A percentile compares a stretch with the other conserved stretches of the same genome.
Conservation (phyloP, 2,113 vertebrate species). For the Sebastes schlegelii region DNA sequence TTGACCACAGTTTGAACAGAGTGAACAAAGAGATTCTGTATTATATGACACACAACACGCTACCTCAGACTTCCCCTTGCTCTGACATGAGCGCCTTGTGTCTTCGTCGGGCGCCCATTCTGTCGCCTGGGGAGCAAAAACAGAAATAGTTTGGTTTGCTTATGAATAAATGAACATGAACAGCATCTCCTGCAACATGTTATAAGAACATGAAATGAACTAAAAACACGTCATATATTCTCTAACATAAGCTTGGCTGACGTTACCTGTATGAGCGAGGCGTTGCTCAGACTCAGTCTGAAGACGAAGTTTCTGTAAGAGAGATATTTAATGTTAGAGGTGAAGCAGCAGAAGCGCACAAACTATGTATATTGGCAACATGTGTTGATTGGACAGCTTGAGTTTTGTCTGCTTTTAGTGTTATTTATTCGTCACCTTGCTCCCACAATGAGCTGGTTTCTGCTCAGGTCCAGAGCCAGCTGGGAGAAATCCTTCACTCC, state of each 20-base stretch:
- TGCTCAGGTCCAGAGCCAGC: constrained; percentile 91
- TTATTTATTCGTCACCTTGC: constrained; percentile 87
- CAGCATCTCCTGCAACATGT: not conserved
- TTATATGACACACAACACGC: not conserved
- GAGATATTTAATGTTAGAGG: not conserved
- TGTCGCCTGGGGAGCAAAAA: constrained; percentile 83
- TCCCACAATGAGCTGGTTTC: constrained; percentile 95
- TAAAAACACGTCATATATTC: not conserved
- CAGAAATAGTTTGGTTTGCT: not conserved
- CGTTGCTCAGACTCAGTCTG: constrained; percentile 92
- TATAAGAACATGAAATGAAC: not conserved
- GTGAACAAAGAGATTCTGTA: too few relatives aligned
- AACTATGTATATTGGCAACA: not conserved
- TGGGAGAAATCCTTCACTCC: constrained; percentile 94
- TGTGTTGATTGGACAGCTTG: not conserved
- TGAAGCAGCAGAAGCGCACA: not conserved
- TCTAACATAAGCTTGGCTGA: not conserved
- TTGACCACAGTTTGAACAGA: too few relatives aligned
- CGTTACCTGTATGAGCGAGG: constrained; percentile 94
- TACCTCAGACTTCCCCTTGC: constrained; percentile 97
- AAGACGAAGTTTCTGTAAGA: constrained; percentile 95
- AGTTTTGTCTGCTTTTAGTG: too few relatives aligned
- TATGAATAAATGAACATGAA: not conserved
- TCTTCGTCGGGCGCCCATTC: constrained; percentile 94
- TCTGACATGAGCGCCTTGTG: constrained; percentile 93